A percentile compares a stretch with the other conserved stretches of the same genome.
Conservation (phyloP, 1,140 invertebrate species). For the Pseudomyrmex cubaensis region DNA sequence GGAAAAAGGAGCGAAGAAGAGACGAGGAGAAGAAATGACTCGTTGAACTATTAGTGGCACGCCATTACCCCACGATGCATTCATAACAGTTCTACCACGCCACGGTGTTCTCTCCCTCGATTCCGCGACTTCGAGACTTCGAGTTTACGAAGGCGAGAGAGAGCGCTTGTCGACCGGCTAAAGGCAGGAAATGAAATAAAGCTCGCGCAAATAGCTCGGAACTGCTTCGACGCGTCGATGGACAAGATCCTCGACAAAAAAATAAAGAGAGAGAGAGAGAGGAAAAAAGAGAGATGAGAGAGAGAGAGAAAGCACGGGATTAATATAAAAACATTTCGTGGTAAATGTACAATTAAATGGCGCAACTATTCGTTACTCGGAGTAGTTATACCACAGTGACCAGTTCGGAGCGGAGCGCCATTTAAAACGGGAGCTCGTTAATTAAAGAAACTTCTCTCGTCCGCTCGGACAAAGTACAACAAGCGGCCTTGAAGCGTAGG, state of each 20-base stretch:
- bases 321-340: neutral
- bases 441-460: slow-evolving; percentile 51
- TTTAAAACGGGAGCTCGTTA: slow-evolving; percentile 51
- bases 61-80: slow-evolving; percentile 77
- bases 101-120: slow-evolving; percentile 52
- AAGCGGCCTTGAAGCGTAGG: slow-evolving; percentile 54
- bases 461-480: slow-evolving; percentile 23
- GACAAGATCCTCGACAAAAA: slow-evolving; percentile 6
- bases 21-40: slow-evolving; percentile 61
- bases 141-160: slow-evolving; percentile 32
- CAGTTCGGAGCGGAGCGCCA: slow-evolving; percentile 14
- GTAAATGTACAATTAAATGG: slow-evolving; percentile 9
- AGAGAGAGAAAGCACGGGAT: neutral
- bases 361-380: slow-evolving; percentile 18
- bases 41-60: slow-evolving; percentile 77
- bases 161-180: slow-evolving; percentile 10
- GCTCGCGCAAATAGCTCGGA: slow-evolving; percentile 47
- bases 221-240: slow-evolving; percentile 46
- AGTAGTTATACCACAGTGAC: slow-evolving; percentile 17
- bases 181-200: slow-evolving; percentile 54
- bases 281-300: neutral
- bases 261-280: neutral
- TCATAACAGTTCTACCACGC: slow-evolving; percentile 64
- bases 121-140: slow-evolving; percentile 51
- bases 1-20: slow-evolving; percentile 10